A percentile compares a stretch with the other conserved stretches of the same genome.
These are phyloP conservation scores for Pandion haliaetus DNA, from an alignment of 2,113 vertebrate genomes.

Conservation along the genomic window DNA sequence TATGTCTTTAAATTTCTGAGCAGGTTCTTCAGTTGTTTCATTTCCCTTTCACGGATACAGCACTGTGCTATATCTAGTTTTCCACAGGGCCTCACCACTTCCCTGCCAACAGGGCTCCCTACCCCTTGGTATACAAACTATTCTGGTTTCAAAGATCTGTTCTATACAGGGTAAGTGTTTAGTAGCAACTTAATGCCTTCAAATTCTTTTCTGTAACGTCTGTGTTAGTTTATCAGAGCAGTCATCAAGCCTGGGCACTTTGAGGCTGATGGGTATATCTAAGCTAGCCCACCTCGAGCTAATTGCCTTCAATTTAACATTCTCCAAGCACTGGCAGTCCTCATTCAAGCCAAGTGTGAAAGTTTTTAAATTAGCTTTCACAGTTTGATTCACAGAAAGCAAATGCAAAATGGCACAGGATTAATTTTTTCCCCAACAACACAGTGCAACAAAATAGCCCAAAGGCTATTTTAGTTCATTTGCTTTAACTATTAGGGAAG, in stretches of 20 bases:
- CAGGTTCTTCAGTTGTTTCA: not conserved
- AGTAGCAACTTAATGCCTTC: not conserved
- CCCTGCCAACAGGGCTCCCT: not conserved
- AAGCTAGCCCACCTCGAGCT: slow-evolving; percentile 53
- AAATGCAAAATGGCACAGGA: slow-evolving; percentile 76
- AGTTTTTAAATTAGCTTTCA: slow-evolving; percentile 81
- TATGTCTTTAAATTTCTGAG: not conserved
- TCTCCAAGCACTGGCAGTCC: slow-evolving; percentile 70
- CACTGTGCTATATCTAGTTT: not conserved
- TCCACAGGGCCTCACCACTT: not conserved
- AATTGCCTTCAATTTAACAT: slow-evolving; percentile 73
- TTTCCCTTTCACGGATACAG: not conserved
- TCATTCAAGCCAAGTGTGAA: slow-evolving; percentile 81
- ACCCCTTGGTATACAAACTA: not conserved
- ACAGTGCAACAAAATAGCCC: slow-evolving; percentile 65
- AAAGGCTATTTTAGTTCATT: slow-evolving; percentile 75
- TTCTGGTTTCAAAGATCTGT: not conserved
- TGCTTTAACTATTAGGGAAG: slow-evolving; percentile 66
- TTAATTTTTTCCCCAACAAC: slow-evolving; percentile 65
- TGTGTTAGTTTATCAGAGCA: slow-evolving; percentile 40
- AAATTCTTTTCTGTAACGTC: slow-evolving; percentile 30
- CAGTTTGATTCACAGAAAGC: slow-evolving; percentile 80
- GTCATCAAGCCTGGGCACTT: slow-evolving; percentile 25
- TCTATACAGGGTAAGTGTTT: not conserved
- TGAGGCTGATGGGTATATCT: slow-evolving; percentile 63